Base-by-base conservation (phyloP, 1,140 invertebrate species). In the Aporrectodea caliginosa region DNA sequence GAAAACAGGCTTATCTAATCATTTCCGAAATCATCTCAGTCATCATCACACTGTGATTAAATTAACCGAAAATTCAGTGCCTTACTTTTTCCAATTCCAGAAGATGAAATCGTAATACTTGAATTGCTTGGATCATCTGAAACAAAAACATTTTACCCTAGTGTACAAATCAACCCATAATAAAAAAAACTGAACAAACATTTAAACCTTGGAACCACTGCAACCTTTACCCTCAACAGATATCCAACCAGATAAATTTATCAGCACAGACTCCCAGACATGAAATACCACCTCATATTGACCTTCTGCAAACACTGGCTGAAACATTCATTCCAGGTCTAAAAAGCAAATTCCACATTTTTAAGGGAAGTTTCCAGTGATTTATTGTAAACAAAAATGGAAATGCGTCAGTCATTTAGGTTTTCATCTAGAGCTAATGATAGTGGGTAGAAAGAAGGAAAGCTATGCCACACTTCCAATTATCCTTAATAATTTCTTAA, bases 81-180 rank as follows among this genome's bases (percentile, higher is more conserved):
- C 93, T 95, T 92, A 99, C 98, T 94, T 99, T 99, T 97, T 99
- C 98, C 91, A 99, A 93, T 92, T 99, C 98, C 92, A 99, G 93
- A 89, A 99, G 93, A 92, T 99, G 98, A 95, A 99, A 99, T 91
- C 98, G 93, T 90, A 99, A 93, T 86, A 99, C 98, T 93, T 99
- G 98, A 91, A 99, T 99, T 89, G 98, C 96, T 92, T 99, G 98
- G 88, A 99, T 96, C 98, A 99, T 99, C 97, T 99, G 93, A 84
- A 94, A 94, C 85, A 58, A 58, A 58, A 58, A 58, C 43, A 22
- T 58, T 58, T 6, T 58, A 58, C 43, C 43, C 43, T 58, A 58
- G 22, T 58, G 22, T 58, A 12, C 6, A 12, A 22, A 6, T 12
- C 6, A 58, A 12, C 22, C 22, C 6, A 58, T 22, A 12, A 22